Conservation (phyloP, 2,113 vertebrate species). For the Xyrauchen texanus region DNA sequence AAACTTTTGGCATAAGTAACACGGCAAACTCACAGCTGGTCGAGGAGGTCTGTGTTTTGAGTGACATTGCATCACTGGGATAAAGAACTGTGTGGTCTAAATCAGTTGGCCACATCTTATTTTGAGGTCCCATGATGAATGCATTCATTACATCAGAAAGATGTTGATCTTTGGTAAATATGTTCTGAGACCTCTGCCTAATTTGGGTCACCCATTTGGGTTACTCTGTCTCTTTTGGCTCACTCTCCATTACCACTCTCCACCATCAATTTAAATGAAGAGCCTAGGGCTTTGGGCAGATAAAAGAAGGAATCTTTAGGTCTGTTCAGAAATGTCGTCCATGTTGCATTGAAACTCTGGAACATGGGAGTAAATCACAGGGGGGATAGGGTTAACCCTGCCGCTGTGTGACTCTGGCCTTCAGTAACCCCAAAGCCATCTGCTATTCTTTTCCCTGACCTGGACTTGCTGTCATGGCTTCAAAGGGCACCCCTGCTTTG, state of each 20-base stretch:
- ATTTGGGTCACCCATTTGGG: not conserved
- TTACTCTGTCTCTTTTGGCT: no score
- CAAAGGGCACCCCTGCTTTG: conserved; percentile 60
- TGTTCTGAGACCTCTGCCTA: conserved; percentile 12
- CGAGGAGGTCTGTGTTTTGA: not conserved
- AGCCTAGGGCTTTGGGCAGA: not conserved
- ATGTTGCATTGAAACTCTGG: not conserved
- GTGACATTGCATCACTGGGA: not conserved
- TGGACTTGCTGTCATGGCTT: conserved; percentile 61
- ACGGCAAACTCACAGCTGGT: conserved; percentile 13
- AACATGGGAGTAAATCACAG: conserved; percentile 65
- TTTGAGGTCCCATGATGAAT: conserved; percentile 1
- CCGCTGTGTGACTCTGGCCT: conserved; percentile 48
- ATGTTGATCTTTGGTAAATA: conserved; percentile 24
- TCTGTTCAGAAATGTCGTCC: not conserved
- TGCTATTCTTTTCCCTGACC: conserved; percentile 64
- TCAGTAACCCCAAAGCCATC: conserved; percentile 53
- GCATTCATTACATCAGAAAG: not conserved
- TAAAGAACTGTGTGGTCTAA: conserved; percentile 17
- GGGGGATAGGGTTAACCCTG: conserved; percentile 53
- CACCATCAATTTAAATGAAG: not conserved
- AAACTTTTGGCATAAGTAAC: conserved; percentile 9
- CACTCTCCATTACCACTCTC: not conserved
- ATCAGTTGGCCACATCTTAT: not conserved
- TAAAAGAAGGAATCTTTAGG: not conserved